phyloP scores from a whole-genome alignment of 2,113 vertebrate species.

The Ictalurus punctatus region DNA sequence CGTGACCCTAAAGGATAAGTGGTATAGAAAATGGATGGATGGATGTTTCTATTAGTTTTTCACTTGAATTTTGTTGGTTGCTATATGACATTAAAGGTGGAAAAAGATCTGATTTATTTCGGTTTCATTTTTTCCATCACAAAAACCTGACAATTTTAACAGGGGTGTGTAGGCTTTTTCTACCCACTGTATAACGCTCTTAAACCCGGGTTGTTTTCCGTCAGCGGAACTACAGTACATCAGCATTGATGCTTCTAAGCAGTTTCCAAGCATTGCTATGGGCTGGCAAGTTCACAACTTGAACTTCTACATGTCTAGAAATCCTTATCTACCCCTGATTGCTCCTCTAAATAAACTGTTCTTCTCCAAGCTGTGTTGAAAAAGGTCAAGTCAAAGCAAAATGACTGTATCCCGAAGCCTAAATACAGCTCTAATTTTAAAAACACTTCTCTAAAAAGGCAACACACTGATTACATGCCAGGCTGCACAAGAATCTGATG shows the following conservation, averaged over 20 bases:
- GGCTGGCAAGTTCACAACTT: not conserved
- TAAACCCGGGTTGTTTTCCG: slow-evolving; percentile 3
- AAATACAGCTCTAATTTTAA: not conserved
- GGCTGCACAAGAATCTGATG: not conserved
- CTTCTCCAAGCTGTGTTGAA: not conserved
- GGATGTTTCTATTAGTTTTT: not conserved
- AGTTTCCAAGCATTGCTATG: not conserved
- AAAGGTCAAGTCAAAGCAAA: not conserved
- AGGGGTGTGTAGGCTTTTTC: not conserved
- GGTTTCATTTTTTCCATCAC: not conserved
- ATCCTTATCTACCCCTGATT: not conserved
- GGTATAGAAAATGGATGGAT: too few relatives aligned
- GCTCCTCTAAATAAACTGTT: not conserved
- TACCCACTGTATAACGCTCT: not conserved
- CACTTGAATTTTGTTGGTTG: not conserved
- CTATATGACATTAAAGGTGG: not conserved
- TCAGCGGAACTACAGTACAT: slow-evolving; percentile 9
- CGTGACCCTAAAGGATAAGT: too few relatives aligned
- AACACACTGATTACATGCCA: not conserved
- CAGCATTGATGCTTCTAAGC: not conserved
- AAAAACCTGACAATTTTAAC: not conserved
- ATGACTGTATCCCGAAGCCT: not conserved
- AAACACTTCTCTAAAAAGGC: not conserved
- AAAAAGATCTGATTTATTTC: not conserved
- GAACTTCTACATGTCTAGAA: not conserved